Percentiles rank a stretch among this genome's conserved stretches.
phyloP scores from a whole-genome alignment of 2,888 invertebrate species.

The Sicus ferrugineus region DNA sequence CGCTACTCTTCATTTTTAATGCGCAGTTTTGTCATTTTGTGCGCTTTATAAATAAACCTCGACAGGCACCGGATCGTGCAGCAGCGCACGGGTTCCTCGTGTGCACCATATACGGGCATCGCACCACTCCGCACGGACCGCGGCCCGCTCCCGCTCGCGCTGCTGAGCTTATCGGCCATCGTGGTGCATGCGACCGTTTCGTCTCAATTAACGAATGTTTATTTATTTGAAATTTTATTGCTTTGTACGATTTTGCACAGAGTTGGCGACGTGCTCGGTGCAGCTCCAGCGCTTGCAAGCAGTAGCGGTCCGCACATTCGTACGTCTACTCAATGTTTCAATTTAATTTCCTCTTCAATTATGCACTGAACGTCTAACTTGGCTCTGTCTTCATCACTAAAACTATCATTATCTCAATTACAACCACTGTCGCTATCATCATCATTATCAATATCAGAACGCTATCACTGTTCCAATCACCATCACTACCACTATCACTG shows the following conservation, averaged over 20 bases:
- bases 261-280: background rate
- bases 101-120: background rate
- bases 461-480: no score
- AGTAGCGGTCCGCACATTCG: background rate
- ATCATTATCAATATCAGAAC: no score
- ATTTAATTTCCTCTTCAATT: no score
- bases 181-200: conserved; percentile 2
- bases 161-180: conserved; percentile 13
- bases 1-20: background rate
- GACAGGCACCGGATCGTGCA: background rate
- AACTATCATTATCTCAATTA: no score
- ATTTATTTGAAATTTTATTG: background rate
- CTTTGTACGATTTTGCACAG: background rate
- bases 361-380: no score
- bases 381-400: no score
- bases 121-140: background rate
- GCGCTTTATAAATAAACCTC: conserved; percentile 16
- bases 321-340: no score
- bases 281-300: background rate
- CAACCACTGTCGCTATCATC: no score
- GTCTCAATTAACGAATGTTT: conserved; percentile 29
- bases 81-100: background rate
- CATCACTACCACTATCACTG: no score
- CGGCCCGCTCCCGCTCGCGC: background rate
- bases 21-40: conserved; percentile 15